These are phyloP conservation scores for Rhimphoctona megacephalus DNA, from an alignment of 2,888 invertebrate genomes.

Conservation along the genomic window DNA sequence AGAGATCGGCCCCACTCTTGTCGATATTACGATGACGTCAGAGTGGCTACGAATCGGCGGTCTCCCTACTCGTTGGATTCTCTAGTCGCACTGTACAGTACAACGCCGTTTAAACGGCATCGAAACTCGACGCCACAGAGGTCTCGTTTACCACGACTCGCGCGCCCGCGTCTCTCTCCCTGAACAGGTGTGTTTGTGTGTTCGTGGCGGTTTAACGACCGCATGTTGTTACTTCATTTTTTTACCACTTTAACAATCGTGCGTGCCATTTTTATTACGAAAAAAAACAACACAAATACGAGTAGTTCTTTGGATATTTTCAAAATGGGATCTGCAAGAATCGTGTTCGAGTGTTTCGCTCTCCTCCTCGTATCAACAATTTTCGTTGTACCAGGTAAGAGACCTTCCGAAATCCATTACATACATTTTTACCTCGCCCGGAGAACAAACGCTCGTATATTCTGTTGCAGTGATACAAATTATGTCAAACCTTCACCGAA, in stretches of 20 bases:
- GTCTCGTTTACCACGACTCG: slow-evolving; percentile 9
- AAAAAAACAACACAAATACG: slow-evolving; percentile 14
- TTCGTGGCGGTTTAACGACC: slow-evolving; percentile 53
- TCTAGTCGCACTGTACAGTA: slow-evolving; percentile 4
- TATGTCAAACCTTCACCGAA: background rate
- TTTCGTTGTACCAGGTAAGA: slow-evolving; percentile 67
- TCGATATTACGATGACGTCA: slow-evolving; percentile 63
- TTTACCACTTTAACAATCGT: background rate
- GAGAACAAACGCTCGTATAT: slow-evolving; percentile 3
- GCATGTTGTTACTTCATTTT: slow-evolving; percentile 37
- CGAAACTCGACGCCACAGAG: slow-evolving; percentile 60
- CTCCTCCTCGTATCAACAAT: slow-evolving; percentile 43
- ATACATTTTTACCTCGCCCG: slow-evolving; percentile 16
- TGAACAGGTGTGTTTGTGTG: slow-evolving; percentile 59
- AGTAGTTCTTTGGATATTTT: slow-evolving; percentile 8
- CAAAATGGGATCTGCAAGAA: slow-evolving; percentile 57
- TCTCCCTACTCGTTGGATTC: slow-evolving; percentile 32
- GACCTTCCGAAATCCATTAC: background rate
- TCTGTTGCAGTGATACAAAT: background rate
- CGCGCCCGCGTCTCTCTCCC: slow-evolving; percentile 29
- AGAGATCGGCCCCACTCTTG: slow-evolving; percentile 66
- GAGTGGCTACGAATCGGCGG: slow-evolving; percentile 55
- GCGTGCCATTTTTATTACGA: background rate
- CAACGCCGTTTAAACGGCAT: slow-evolving; percentile 55
- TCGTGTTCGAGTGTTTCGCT: slow-evolving; percentile 52